Evolutionary conservation across 2,113 vertebrate species (phyloP), one percentile per base, ranked within the genome.

Genomic region (Ahaetulla prasina): DNA sequence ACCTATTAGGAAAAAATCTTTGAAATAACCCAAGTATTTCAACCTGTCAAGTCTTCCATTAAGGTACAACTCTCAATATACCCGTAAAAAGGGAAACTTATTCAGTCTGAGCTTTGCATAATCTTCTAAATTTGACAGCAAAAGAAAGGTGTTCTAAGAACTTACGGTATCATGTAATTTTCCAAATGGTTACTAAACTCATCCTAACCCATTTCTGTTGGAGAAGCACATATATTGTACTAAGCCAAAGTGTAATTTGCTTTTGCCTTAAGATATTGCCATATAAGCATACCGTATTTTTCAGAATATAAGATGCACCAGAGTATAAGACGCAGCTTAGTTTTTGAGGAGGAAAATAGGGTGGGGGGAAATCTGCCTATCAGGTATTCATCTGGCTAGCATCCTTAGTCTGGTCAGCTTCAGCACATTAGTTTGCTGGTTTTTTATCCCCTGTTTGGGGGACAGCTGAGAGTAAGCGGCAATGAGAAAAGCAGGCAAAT

Each of bases 31-130:
- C 87, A 74, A 93, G 87, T 85, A 14, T 86, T 63, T 68, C 90
- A 91, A 93, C 53, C 93, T 91, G 50, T 68, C 30, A 39, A 91
- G 91, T 91, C 90, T 89, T 91, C 57, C 90, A 94, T 92, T 53
- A 39, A 12, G 87, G 10, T 54, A 25, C 5, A 91, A 91, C 91
- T 85, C 85, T 90, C 89, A 25, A 50, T 52, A 93, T 94, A 89
- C 3, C 85, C 91, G 87, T 92, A 90, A 80, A 80, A 93, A 60
- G 39, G 50, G 20, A 55, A 49, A 85, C 39, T 52, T 87, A 54
- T 35, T 25, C 23, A 12, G 8, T 20, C 9, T 93, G 88, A 94
- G 91, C 54, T 63, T 49, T 94, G 89, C 20, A 45, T n/a, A 23
- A 57, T 50, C 43, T 55, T 25, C 54, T 10, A 12, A 8, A 35